Conservation (phyloP, 2,888 invertebrate genomes). For the Drosophila robusta region DNA sequence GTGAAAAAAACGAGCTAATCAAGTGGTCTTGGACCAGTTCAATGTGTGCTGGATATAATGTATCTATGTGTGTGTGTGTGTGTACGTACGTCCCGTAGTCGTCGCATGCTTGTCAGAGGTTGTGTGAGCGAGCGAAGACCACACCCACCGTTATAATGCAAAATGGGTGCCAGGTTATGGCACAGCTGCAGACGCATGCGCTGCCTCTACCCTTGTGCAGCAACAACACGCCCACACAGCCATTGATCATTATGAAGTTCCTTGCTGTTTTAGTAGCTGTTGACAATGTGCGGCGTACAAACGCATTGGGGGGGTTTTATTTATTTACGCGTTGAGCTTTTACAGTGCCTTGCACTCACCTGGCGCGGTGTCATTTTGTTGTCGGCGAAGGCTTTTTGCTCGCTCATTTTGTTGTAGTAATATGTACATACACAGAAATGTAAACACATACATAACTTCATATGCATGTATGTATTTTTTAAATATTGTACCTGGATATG, state of each 20-base stretch:
- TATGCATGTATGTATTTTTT: constrained; percentile 7
- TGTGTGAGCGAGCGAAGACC: constrained; percentile 51
- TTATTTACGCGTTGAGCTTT: constrained; percentile 77
- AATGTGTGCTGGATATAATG: constrained; percentile 32
- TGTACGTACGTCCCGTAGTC: constrained; percentile 7
- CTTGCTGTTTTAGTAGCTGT: constrained; percentile 51
- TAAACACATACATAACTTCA: neutral
- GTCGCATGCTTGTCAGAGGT: neutral
- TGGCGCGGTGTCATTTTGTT: constrained; percentile 72
- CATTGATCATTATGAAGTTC: constrained; percentile 61
- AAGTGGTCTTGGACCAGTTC: constrained; percentile 57
- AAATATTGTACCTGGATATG: neutral
- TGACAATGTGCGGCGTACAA: constrained; percentile 35
- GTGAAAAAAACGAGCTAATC: constrained; percentile 77
- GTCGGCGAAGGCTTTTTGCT: constrained; percentile 70
- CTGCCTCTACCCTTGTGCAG: constrained; percentile 44
- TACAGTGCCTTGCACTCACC: constrained; percentile 60
- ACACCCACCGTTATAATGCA: constrained; percentile 74
- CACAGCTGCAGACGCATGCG: constrained; percentile 62
- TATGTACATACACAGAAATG: constrained; percentile 5
- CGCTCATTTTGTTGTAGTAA: constrained; percentile 74
- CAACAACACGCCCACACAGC: constrained; percentile 66
- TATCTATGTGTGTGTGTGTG: constrained; percentile 16
- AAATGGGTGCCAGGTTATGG: constrained; percentile 70
- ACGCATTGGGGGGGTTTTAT: constrained; percentile 48